Base-by-base conservation (phyloP, 1,140 invertebrate genomes). In the Pseudomyrmex concolor region DNA sequence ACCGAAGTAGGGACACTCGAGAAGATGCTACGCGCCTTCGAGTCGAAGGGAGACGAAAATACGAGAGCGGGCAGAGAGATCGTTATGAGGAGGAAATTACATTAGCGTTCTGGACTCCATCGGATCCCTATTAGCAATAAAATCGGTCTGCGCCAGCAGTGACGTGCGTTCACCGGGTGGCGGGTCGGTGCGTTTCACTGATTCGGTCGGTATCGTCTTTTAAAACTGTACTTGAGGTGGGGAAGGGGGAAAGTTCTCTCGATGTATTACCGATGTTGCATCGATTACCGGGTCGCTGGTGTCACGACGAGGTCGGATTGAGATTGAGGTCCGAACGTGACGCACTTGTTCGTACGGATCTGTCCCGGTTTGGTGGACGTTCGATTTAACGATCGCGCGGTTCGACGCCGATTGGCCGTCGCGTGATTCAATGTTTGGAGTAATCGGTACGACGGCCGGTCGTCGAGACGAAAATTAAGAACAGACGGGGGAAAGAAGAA, bases 111-210 rank as follows among this genome's bases (percentile, higher is more conserved):
- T 34, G 55, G 34, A 71, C 78, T 86, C 76, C 89, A 89, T 89
- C 82, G 80, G 87, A 90, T 85, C 90, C 68, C 91, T 90, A 91
- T 90, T 91, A 91, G 89, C 90, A 91, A 91, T 91, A 90, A 91
- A 91, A 89, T 87, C 83, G 83, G 25, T 17, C 67, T 55, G 83
- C 72, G 83, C 71, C 81, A 57, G 60, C 66, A 60, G 19, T 54
- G 59, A 45, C 57, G 77, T 55, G 71, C 25, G 15, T 48, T 50
- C 62, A 60, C 19, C 48, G 67, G 15, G 22, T n/a, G 25, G 22
- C 51, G 17, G 25, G 84, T 57, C 62, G 51, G 50, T 59, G 60
- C 57, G 25, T 59, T 84, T 88, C 48, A 50, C 25, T 54, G 62
- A n/a, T 13, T 51, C 12, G 71, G 12, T 17, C 51, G 62, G 45